Evolutionary conservation across 2,797 vertebrate genomes (phyloP).

Genomic region (Triplophysa yarkandensis): DNA sequence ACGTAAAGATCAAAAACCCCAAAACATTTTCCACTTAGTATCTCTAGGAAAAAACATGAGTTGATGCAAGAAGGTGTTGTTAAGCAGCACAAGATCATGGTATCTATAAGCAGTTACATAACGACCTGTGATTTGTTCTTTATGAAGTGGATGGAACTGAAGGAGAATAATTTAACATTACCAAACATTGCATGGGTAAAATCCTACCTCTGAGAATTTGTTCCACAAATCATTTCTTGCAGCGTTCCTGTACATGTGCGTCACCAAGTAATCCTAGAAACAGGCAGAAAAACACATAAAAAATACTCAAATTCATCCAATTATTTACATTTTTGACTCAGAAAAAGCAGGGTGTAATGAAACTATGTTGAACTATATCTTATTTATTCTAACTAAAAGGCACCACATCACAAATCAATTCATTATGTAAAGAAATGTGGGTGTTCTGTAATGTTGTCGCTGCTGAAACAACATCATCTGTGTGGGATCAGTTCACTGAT

Average conservation of each 20-base stretch:
- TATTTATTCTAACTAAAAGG: neutral
- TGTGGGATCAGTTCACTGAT: neutral
- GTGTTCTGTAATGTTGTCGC: neutral
- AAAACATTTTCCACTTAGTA: neutral
- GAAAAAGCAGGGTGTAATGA: neutral
- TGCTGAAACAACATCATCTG: neutral
- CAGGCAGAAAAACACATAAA: conserved; percentile 10
- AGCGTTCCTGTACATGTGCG: conserved; percentile 96
- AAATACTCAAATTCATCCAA: neutral
- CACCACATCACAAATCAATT: too few species aligned
- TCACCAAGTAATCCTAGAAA: conserved; percentile 91
- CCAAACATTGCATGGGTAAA: neutral
- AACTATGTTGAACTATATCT: neutral
- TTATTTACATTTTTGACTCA: too few species aligned
- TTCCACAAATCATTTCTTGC: conserved; percentile 96
- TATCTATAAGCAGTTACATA: neutral
- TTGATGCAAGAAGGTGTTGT: neutral
- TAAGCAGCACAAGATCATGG: neutral
- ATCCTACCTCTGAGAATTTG: conserved; percentile 89
- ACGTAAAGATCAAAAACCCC: too few species aligned
- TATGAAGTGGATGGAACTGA: neutral
- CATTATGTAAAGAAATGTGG: neutral
- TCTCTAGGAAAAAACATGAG: too few species aligned
- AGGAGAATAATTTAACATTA: neutral
- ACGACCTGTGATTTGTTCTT: neutral